A percentile compares a stretch with the other conserved stretches of the same genome.
These are phyloP conservation scores for Neostethus bicornis DNA, from an alignment of 2,797 vertebrate genomes.

Conservation along the genomic window DNA sequence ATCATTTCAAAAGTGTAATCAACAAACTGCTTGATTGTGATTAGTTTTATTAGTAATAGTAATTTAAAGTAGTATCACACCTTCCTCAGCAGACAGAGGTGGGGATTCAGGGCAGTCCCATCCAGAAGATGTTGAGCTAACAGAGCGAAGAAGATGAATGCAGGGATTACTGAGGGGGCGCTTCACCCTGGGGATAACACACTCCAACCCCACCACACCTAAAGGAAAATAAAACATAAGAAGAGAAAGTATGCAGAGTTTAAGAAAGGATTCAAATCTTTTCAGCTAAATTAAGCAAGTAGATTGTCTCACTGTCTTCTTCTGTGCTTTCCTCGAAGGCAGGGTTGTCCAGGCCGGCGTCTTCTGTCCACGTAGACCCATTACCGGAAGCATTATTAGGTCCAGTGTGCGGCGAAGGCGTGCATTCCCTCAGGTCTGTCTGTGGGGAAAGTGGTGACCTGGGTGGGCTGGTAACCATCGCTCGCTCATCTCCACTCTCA, in stretches of 20 bases:
- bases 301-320: constrained; percentile 86
- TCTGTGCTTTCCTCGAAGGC: constrained; percentile 91
- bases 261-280: constrained; percentile 1
- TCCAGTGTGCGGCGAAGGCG: constrained; percentile 74
- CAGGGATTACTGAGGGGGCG: constrained; percentile 79
- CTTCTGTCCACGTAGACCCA: constrained; percentile 84
- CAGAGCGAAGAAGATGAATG: constrained; percentile 72
- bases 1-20: constrained; percentile 30
- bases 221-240: constrained; percentile 15
- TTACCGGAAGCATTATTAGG: constrained; percentile 65
- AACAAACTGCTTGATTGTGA: constrained; percentile 27
- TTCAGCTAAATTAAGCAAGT: neutral
- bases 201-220: constrained; percentile 77
- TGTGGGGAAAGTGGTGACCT: constrained; percentile 82
- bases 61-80: constrained; percentile 51
- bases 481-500: constrained; percentile 81
- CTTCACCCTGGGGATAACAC: constrained; percentile 67
- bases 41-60: constrained; percentile 23
- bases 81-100: constrained; percentile 76
- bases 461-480: constrained; percentile 72
- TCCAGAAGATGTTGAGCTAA: constrained; percentile 75
- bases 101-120: constrained; percentile 83
- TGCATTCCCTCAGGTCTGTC: constrained; percentile 80
- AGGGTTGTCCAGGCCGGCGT: constrained; percentile 90
- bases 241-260: constrained; percentile 13